Conservation (phyloP, 2,888 invertebrate species). For the Mallateleia sp. region DNA sequence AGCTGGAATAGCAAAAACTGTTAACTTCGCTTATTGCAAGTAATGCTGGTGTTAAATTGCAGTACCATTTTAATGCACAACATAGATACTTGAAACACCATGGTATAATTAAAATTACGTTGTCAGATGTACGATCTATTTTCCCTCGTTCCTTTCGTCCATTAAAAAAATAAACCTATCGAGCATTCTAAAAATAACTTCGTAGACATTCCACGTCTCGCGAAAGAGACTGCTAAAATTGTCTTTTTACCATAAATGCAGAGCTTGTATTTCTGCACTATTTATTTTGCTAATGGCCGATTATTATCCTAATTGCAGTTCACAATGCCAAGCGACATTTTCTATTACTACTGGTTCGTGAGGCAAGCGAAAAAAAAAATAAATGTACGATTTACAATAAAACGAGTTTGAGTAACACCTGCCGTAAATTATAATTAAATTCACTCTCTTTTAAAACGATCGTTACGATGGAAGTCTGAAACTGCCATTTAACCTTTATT, state of each 20-base stretch:
- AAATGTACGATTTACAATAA: conserved; percentile 39
- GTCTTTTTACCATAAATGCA: not conserved
- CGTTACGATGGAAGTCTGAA: conserved; percentile 37
- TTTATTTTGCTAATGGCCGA: conserved; percentile 56
- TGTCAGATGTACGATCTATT: conserved; percentile 24
- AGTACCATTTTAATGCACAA: not conserved
- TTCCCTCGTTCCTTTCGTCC: conserved; percentile 8
- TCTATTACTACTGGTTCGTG: conserved; percentile 38
- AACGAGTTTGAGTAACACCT: conserved; percentile 66
- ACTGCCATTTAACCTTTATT: conserved; percentile 44
- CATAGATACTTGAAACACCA: not conserved
- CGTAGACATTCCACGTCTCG: conserved; percentile 4
- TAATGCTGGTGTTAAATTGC: conserved; percentile 28
- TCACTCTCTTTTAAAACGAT: conserved; percentile 51
- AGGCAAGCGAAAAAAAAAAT: conserved; percentile 33
- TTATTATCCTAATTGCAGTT: conserved; percentile 57
- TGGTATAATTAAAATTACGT: conserved; percentile 33
- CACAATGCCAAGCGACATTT: conserved; percentile 59
- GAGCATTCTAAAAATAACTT: conserved; percentile 25
- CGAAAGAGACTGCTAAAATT: not conserved
- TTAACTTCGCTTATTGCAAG: conserved; percentile 26
- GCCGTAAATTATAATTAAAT: conserved; percentile 62
- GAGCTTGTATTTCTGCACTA: conserved; percentile 52
- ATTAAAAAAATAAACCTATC: conserved; percentile 8
- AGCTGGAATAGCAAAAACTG: conserved; percentile 1